Conservation (phyloP, 2,888 invertebrate species). For the Scaptomyza flava region DNA sequence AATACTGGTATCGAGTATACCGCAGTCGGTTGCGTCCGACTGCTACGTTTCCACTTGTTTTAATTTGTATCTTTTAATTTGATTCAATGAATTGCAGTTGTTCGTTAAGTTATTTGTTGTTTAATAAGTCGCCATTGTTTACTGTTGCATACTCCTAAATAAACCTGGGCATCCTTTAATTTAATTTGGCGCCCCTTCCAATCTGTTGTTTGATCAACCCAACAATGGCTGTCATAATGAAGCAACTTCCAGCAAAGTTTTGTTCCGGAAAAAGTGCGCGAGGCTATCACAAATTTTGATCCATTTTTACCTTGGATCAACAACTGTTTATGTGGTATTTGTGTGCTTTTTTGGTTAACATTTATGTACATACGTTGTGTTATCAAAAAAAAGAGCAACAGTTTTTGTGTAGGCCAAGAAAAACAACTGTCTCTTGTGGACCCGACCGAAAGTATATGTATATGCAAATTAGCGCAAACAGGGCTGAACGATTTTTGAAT, state of each 20-base stretch:
- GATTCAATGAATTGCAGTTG: slow-evolving; percentile 17
- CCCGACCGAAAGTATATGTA: slow-evolving; percentile 44
- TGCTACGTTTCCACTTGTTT: no score
- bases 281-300: slow-evolving; percentile 25
- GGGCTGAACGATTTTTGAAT: slow-evolving; percentile 33
- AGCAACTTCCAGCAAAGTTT: slow-evolving; percentile 53
- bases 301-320: slow-evolving; percentile 47
- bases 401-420: slow-evolving; percentile 21
- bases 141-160: slow-evolving; percentile 25
- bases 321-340: not conserved
- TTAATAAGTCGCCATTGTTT: slow-evolving; percentile 26
- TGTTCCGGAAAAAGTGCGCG: slow-evolving; percentile 56
- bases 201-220: slow-evolving; percentile 51
- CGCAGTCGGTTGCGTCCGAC: no score
- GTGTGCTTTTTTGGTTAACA: slow-evolving; percentile 22
- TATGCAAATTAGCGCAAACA: slow-evolving; percentile 62
- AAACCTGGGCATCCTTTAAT: slow-evolving; percentile 47
- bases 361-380: slow-evolving; percentile 62
- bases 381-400: slow-evolving; percentile 58
- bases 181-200: slow-evolving; percentile 37
- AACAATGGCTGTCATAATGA: slow-evolving; percentile 62
- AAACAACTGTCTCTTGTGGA: slow-evolving; percentile 15
- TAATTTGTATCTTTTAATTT: not conserved
- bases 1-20: no score
- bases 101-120: not conserved